These are phyloP conservation scores for Perca fluviatilis DNA, from an alignment of 2,113 vertebrate genomes.

Conservation along the genomic window DNA sequence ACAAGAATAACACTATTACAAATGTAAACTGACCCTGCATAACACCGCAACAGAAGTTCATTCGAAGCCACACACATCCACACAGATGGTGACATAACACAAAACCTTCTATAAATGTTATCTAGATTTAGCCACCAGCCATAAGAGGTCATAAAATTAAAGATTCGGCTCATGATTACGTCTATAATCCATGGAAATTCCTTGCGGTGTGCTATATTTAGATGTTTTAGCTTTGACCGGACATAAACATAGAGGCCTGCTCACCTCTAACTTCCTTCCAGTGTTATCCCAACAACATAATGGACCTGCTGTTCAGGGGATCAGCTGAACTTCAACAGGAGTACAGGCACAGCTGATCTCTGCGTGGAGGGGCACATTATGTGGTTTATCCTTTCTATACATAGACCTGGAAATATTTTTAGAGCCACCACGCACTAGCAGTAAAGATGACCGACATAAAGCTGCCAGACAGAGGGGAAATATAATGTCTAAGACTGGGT, in stretches of 20 bases:
- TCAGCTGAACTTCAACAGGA: conserved; percentile 49
- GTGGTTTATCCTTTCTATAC: conserved; percentile 70
- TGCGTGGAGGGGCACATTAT: conserved; percentile 38
- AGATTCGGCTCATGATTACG: conserved; percentile 25
- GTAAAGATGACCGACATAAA: conserved; percentile 40
- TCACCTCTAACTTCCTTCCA: conserved; percentile 40
- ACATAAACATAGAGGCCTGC: not conserved
- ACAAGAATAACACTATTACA: not conserved
- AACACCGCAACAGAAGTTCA: not conserved
- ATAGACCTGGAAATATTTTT: conserved; percentile 61
- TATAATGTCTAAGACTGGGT: not conserved
- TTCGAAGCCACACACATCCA: not conserved
- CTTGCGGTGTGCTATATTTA: conserved; percentile 39
- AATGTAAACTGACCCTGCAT: not conserved
- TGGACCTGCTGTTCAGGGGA: conserved; percentile 59
- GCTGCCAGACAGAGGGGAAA: conserved; percentile 14
- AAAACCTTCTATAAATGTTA: conserved; percentile 26
- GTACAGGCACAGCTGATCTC: conserved; percentile 55
- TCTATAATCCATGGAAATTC: conserved; percentile 50
- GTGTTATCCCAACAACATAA: conserved; percentile 55
- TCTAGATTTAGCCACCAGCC: conserved; percentile 39
- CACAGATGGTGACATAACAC: conserved; percentile 15
- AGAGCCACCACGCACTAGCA: not conserved
- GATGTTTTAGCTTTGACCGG: conserved; percentile 6
- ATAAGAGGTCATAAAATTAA: conserved; percentile 27